Evolutionary conservation across 2,888 invertebrate genomes (phyloP), one percentile per base, ranked within the genome.

Genomic region (Chloroclystis v-ata): DNA sequence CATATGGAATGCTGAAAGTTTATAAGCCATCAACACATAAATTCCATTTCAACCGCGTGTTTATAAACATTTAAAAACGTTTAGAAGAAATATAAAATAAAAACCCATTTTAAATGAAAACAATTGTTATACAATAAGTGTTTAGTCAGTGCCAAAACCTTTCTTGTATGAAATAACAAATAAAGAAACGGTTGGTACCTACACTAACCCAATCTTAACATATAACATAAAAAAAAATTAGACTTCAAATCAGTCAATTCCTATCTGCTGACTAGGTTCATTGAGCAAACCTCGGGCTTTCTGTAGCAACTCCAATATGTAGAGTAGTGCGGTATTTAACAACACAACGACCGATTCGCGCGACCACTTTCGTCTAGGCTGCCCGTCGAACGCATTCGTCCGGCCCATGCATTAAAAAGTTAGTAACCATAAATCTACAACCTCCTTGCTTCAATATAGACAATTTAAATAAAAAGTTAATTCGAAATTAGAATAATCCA

Each of bases 321-420:
- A 82, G 80, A 79, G 75, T 81, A 82, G 74, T 74, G 70, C 69
- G 64, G 84, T 87, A 87, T 87, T 87, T 87, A 87, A 87, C 78
- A 80, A 75, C 78, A 75, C 63, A 63, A 71, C 79, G 52, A 57
- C 56, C 67, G 75, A 76, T 72, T 75, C 79, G 78, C 77, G 76
- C 77, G 78, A 77, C 77, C 86, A 87, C 77, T 87, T 78, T 73
- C 65, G 56, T 68, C 65, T 79, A 76, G 73, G 61, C 77, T 66
- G 72, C 72, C 69, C 68, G 72, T 64, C 68, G 82, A 70, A 75
- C 82, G 81, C 78, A 78, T 76, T 73, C 64, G 65, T 65, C 66
- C 63, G 56, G 63, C 59, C 48, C 60, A 68, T 63, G 59, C 52
- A 48, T 61, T 61, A 60, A 52, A 55, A 67, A 72, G 53, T 61